Evolutionary conservation across 2,113 vertebrate species (phyloP).

Genomic region (Girardinichthys multiradiatus): DNA sequence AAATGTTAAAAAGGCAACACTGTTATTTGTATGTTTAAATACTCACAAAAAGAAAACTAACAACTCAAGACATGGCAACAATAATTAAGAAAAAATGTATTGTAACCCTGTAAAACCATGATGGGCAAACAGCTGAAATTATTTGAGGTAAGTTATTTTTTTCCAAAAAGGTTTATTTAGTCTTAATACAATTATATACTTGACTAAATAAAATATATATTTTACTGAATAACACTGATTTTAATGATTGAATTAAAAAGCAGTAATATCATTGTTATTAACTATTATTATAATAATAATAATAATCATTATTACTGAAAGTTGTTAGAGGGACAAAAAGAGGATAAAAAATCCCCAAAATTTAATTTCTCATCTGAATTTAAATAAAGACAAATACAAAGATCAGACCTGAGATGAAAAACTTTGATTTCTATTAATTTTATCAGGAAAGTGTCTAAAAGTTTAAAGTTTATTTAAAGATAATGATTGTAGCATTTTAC

Average conservation of each 20-base stretch:
- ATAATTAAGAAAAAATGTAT: background rate
- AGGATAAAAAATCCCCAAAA: background rate
- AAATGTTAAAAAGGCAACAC: conserved; percentile 4
- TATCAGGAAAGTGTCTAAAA: background rate
- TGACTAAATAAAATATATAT: background rate
- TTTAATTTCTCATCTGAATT: background rate
- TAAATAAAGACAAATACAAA: background rate
- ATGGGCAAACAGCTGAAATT: background rate
- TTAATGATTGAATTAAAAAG: no score
- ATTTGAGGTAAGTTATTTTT: background rate
- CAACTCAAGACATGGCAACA: background rate
- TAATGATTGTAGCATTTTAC: background rate
- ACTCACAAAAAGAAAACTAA: background rate
- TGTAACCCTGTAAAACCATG: background rate
- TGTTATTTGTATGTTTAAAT: background rate
- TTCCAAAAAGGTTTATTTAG: background rate
- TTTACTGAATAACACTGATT: background rate
- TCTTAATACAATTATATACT: background rate
- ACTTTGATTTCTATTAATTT: background rate
- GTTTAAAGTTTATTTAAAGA: background rate
- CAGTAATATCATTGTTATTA: background rate
- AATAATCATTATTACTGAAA: background rate
- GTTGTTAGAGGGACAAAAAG: background rate
- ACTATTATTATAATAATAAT: background rate
- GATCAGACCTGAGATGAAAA: background rate